Base-by-base conservation (phyloP, 2,888 invertebrate genomes). In the Endotricha flammealis region DNA sequence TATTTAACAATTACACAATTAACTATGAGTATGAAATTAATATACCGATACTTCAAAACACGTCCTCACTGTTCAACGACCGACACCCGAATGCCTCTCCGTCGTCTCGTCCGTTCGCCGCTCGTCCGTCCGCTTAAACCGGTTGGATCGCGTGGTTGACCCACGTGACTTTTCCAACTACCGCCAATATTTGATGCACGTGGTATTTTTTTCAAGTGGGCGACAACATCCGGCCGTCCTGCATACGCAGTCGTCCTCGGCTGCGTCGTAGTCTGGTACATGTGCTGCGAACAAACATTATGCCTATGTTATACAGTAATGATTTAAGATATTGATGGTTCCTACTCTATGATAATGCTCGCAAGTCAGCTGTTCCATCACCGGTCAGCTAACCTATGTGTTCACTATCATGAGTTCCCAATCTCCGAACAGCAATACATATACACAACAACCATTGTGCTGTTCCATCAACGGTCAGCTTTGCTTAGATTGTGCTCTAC, bases 171-270 rank as follows among this genome's bases (percentile, higher is more conserved):
- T n/a, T n/a, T n/a, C n/a, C n/a, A n/a, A n/a, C n/a, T n/a, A n/a
- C n/a, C n/a, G n/a, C n/a, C n/a, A n/a, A n/a, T n/a, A n/a, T n/a
- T n/a, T n/a, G n/a, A n/a, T n/a, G n/a, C n/a, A n/a, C n/a, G n/a
- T n/a, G n/a, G n/a, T n/a, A n/a, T n/a, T n/a, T n/a, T n/a, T n/a
- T n/a, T n/a, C n/a, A n/a, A n/a, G n/a, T n/a, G n/a, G n/a, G 30
- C 38, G 32, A 38, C 33, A 39, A 31, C 39, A 39, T 39, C 23
- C 39, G 39, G 39, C 35, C 28, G 16, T 39, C 35, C 41, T 41
- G 33, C 31, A 5, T 10, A 41, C 41, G 37, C 34, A 28, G 36
- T 28, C 29, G 34, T 28, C 40, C 40, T 32, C 40, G 36, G 12
- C 36, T 27, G 32, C 33, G 40, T 40, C 12, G 11, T 7, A 23